Conservation (phyloP, 1,140 invertebrate genomes). For the Cryptotermes secundus region DNA sequence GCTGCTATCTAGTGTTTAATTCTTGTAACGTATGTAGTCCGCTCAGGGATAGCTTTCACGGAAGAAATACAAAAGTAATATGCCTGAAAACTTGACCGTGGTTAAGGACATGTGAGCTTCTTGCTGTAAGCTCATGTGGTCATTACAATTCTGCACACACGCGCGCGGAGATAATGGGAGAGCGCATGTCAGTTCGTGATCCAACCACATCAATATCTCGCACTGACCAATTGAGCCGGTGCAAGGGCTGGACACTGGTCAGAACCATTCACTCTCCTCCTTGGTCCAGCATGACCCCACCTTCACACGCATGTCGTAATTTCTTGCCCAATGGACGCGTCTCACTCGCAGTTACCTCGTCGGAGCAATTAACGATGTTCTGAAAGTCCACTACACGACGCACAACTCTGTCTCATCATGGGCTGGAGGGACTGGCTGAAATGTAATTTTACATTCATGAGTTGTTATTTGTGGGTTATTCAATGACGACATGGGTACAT, state of each 20-base stretch:
- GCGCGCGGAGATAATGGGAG: not conserved
- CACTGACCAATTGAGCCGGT: not conserved
- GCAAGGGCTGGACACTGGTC: not conserved
- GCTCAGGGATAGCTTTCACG: too few relatives aligned
- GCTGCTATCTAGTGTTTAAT: too few relatives aligned
- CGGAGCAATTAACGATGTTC: not conserved
- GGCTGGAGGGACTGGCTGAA: too few relatives aligned
- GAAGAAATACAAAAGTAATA: too few relatives aligned
- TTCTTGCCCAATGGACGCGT: not conserved
- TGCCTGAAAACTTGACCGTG: too few relatives aligned
- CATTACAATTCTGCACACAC: not conserved
- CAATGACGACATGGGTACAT: too few relatives aligned
- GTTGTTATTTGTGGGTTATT: too few relatives aligned
- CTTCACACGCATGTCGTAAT: not conserved
- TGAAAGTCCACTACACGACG: too few relatives aligned
- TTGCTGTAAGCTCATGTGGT: not conserved
- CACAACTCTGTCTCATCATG: too few relatives aligned
- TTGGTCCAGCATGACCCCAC: not conserved
- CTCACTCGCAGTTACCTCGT: not conserved
- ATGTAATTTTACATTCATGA: too few relatives aligned
- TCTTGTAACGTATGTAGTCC: too few relatives aligned
- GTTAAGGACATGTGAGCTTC: not conserved
- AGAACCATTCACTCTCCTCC: not conserved
- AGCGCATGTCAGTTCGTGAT: constrained; percentile 1
- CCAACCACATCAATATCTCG: not conserved